Percentiles rank a stretch among this genome's conserved stretches.
phyloP scores from a whole-genome alignment of 1,140 invertebrate species.

The Nymphalis io region DNA sequence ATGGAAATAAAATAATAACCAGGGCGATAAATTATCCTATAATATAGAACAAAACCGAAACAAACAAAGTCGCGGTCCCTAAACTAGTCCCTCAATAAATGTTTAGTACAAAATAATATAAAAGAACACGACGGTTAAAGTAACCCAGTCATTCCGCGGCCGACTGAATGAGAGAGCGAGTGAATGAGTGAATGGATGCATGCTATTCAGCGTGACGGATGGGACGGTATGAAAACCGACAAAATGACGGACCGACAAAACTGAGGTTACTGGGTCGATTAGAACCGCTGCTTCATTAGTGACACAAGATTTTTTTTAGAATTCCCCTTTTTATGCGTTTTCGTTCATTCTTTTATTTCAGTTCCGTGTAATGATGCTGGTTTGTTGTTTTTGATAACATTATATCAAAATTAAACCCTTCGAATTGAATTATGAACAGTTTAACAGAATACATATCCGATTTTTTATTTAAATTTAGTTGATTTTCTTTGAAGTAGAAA shows the following conservation, averaged over 20 bases:
- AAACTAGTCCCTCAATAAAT: conserved; percentile 4
- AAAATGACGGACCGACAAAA: conserved; percentile 30
- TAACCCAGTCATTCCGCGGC: conserved; percentile 17
- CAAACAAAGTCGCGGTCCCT: background rate
- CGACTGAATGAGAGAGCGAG: conserved; percentile 10
- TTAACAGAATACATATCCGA: too few relatives aligned
- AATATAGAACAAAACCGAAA: background rate
- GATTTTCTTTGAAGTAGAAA: too few relatives aligned
- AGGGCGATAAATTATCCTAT: too few relatives aligned
- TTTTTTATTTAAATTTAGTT: too few relatives aligned
- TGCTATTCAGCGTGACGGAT: conserved; percentile 29
- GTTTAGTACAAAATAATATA: conserved; percentile 14
- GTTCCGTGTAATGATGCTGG: background rate
- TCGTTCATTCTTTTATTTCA: conserved; percentile 16
- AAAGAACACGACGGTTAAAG: conserved; percentile 14
- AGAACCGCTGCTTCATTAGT: conserved; percentile 27
- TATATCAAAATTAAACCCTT: background rate
- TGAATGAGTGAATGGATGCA: conserved; percentile 23
- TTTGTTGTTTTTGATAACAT: background rate
- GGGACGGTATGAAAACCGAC: conserved; percentile 28
- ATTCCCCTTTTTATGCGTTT: conserved; percentile 7
- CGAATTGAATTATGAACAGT: too few relatives aligned
- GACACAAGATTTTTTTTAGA: conserved; percentile 19
- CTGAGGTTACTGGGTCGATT: conserved; percentile 30
- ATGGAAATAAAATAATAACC: too few relatives aligned